Base-by-base conservation (phyloP, 2,888 invertebrate species). In the Cybosia mesomella region DNA sequence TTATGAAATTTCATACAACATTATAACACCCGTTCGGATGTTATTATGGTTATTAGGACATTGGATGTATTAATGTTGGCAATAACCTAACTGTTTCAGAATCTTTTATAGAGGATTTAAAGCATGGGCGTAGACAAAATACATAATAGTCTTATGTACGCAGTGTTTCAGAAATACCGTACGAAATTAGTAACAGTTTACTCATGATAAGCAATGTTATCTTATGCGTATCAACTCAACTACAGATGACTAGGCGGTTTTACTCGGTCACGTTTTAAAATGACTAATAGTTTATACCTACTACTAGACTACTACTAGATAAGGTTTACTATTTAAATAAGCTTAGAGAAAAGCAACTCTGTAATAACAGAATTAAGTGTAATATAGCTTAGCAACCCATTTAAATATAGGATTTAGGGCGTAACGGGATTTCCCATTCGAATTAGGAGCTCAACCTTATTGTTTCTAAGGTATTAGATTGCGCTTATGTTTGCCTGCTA, bases 151-250 rank as follows among this genome's bases (percentile, higher is more conserved):
- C 13, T 2, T 36, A 36, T 11, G 7, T 43, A 7, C 4, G 1
- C 9, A 49, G n/a, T 49, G n/a, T n/a, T 49, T 49, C 18, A 1
- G 0, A 15, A 15, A 0, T 15, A 43, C 39, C 39, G 39, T 15
- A 39, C 39, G 39, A 9, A 49, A 43, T 43, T n/a, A 49, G 54
- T 7, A 0, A 24, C 22, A 55, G 22, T 24, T n/a, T n/a, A 49
- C n/a, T 49, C 13, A 55, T 22, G 54, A 55, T 55, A 55, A 22
- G 54, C 24, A 55, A 55, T 24, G 54, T 13, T 55, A 55, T 55
- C 54, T 22, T 15, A 49, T 9, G n/a, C n/a, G n/a, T 49, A 49
- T 49, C 18, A 18, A 8, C 49, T 49, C n/a, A 9, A 49, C 49
- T 49, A 49, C 49, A n/a, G 49, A 49, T 55, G 54, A 55, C 24